Evolutionary conservation across 2,113 vertebrate genomes (phyloP).

Genomic region (Bos indicus): DNA sequence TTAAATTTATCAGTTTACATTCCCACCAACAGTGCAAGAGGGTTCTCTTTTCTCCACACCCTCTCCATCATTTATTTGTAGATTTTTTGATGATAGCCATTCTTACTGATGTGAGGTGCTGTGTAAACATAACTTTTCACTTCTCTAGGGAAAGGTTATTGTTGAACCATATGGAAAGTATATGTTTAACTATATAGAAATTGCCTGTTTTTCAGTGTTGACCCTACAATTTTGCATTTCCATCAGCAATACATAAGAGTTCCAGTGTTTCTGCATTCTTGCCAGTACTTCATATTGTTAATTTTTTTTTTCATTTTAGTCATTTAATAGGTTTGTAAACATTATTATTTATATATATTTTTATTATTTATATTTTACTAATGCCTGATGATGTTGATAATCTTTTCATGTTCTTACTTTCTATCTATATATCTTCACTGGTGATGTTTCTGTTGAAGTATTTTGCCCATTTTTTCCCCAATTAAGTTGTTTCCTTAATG

Average conservation of each 20-base stretch:
- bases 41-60: background rate
- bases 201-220: background rate
- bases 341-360: background rate
- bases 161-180: background rate
- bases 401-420: background rate
- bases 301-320: background rate
- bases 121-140: background rate
- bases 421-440: background rate
- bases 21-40: background rate
- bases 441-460: background rate
- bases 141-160: background rate
- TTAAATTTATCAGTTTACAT: background rate
- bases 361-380: background rate
- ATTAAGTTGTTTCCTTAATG: background rate
- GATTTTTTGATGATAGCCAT: background rate
- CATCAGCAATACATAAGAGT: background rate
- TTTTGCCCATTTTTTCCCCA: background rate
- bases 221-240: background rate
- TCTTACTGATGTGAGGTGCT: background rate
- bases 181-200: background rate
- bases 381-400: background rate
- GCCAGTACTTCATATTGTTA: background rate
- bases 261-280: background rate
- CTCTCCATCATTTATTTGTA: background rate
- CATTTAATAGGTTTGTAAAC: background rate